A percentile compares a stretch with the other conserved stretches of the same genome.
Conservation (phyloP, 2,888 invertebrate species). For the Microplitis manilae region DNA sequence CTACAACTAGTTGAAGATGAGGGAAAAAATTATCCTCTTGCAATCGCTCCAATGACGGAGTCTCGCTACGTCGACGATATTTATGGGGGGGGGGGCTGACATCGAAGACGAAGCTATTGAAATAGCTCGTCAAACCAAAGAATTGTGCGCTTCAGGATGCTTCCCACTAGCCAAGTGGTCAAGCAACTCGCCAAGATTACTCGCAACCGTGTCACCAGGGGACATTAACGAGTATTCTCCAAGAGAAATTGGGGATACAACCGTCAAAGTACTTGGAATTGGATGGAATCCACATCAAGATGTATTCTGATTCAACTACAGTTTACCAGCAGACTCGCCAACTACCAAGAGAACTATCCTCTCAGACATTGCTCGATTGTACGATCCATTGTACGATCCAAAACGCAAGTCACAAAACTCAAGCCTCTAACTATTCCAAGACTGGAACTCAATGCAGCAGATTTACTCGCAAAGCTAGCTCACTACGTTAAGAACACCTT, state of each 20-base stretch:
- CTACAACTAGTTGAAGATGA: constrained; percentile 37
- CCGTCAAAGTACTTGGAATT: constrained; percentile 43
- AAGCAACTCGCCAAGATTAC: neutral
- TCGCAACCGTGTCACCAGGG: neutral
- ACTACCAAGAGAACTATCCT: neutral
- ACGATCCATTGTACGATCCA: constrained; percentile 3
- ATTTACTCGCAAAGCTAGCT: constrained; percentile 17
- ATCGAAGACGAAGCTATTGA: constrained; percentile 18
- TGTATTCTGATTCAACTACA: constrained; percentile 21
- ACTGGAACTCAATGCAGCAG: constrained; percentile 34
- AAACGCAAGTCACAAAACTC: constrained; percentile 36
- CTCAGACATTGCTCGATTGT: neutral
- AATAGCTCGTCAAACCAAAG: constrained; percentile 23
- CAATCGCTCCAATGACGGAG: constrained; percentile 1
- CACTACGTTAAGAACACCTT: neutral
- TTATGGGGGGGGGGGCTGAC: constrained; percentile 36
- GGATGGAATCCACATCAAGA: constrained; percentile 29
- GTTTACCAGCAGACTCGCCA: no score
- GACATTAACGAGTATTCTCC: constrained; percentile 7
- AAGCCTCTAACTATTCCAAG: constrained; percentile 34
- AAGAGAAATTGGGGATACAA: constrained; percentile 27
- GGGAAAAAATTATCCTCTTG: constrained; percentile 31
- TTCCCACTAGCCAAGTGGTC: constrained; percentile 45
- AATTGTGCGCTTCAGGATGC: constrained; percentile 36
- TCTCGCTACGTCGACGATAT: constrained; percentile 44